A percentile compares a stretch with the other conserved stretches of the same genome.
Conservation (phyloP, 2,888 invertebrate species). For the Scelioninae gen. 1 region DNA sequence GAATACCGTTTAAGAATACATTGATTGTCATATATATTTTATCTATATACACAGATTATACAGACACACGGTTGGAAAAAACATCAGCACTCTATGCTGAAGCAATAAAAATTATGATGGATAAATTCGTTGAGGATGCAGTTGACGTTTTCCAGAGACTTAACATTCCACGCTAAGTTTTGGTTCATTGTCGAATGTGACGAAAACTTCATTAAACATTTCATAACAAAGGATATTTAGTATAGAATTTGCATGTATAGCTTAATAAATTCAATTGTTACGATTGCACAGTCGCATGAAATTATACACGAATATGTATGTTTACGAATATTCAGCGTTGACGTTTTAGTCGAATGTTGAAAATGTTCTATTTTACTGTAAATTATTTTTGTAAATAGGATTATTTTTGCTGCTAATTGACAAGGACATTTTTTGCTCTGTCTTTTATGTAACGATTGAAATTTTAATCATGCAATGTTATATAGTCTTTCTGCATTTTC, state of each 20-base stretch:
- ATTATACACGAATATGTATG: background rate
- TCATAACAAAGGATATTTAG: conserved; percentile 31
- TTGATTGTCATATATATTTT: too few relatives aligned
- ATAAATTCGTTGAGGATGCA: conserved; percentile 91
- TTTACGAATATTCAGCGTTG: too few relatives aligned
- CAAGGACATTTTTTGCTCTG: too few relatives aligned
- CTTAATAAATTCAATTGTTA: background rate
- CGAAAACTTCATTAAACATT: conserved; percentile 13
- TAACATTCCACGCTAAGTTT: conserved; percentile 86
- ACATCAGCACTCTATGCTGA: too few relatives aligned
- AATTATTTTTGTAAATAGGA: too few relatives aligned
- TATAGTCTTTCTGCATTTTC: too few relatives aligned
- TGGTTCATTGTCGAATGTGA: conserved; percentile 78
- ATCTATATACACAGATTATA: too few relatives aligned
- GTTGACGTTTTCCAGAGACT: conserved; percentile 92
- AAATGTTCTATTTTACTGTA: background rate
- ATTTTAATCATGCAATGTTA: too few relatives aligned
- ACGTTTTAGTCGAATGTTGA: too few relatives aligned
- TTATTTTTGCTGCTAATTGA: too few relatives aligned
- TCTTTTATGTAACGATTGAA: background rate
- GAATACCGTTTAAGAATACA: too few relatives aligned
- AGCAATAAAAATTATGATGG: conserved; percentile 93
- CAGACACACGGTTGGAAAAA: too few relatives aligned
- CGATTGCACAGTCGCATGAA: background rate
- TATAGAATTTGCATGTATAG: conserved; percentile 62